Base-by-base conservation (phyloP, 2,797 vertebrate genomes). In the Microchirus variegatus region DNA sequence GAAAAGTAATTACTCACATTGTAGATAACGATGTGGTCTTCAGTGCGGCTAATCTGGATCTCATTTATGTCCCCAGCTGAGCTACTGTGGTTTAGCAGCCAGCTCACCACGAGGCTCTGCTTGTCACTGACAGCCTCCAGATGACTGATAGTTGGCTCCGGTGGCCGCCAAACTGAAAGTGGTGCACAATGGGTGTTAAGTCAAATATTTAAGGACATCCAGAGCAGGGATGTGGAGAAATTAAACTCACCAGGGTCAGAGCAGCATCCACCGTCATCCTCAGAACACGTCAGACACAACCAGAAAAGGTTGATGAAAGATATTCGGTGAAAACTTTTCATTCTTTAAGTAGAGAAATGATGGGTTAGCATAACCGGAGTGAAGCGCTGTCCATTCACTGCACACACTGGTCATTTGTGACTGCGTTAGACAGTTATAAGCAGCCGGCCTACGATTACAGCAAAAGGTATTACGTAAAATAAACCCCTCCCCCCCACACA, bases 1-100 rank as follows among this genome's bases (percentile, higher is more conserved):
- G 37, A n/a, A 31, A 14, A 9, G 40, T 5, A 3, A 41, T 13
- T 48, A 82, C 87, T 83, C 53, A 90, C 91, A 10, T 6, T 70
- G 50, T 83, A 53, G 72, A 89, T 52, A 18, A 90, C 3, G 1
- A 31, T 38, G 56, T 40, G 49, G 59, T 75, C 62, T 43, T 75
- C 73, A 19, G 79, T 48, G 47, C 76, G 79, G 52, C 74, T 45
- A 2, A 91, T 68, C 73, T 92, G 88, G 57, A 92, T 57, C 73
- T 88, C 77, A 66, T 73, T 85, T n/a, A 61, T 15, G 11, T 65
- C 17, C 1, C 22, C 60, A 44, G 9, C 26, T 5, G 36, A 48
- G 42, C 37, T 11, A 6, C 54, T 74, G 40, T 40, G 48, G 56
- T 68, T 65, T 7, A 56, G 45, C 64, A 48, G 15, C 87, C 87